A percentile compares a stretch with the other conserved stretches of the same genome.
Conservation (phyloP, 2,888 invertebrate genomes). For the Germaria angustata region DNA sequence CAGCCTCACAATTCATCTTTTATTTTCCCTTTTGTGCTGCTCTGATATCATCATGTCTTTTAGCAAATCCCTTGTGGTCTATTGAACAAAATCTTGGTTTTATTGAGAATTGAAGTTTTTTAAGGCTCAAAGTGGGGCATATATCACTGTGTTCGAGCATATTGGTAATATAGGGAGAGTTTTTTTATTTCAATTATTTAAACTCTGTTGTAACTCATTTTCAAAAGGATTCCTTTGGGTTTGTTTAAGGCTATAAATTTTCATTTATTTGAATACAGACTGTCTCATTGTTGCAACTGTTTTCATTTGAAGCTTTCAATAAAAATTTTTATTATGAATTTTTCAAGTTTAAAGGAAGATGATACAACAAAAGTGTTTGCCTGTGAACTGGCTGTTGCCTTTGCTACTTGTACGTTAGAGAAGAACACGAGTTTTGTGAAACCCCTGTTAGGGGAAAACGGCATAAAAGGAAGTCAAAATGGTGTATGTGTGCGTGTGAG, state of each 20-base stretch:
- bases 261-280: too few species aligned
- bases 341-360: background rate
- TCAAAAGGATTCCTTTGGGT: too few species aligned
- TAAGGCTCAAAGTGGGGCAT: too few species aligned
- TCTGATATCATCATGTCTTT: background rate
- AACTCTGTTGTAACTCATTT: too few species aligned
- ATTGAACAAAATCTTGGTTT: background rate
- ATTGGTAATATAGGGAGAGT: too few species aligned
- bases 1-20: background rate
- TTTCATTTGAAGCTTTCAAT: too few species aligned
- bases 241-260: too few species aligned
- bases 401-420: constrained; percentile 25
- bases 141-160: too few species aligned
- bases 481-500: background rate
- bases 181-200: too few species aligned
- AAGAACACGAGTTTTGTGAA: constrained; percentile 2
- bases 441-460: background rate
- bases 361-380: background rate
- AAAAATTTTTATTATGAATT: too few species aligned
- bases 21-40: background rate
- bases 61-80: background rate
- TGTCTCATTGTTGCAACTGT: too few species aligned
- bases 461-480: background rate
- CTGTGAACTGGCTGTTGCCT: background rate
- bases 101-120: constrained; percentile 7